Base-by-base conservation (phyloP, 2,888 invertebrate species). In the Epicampocera succincta region DNA sequence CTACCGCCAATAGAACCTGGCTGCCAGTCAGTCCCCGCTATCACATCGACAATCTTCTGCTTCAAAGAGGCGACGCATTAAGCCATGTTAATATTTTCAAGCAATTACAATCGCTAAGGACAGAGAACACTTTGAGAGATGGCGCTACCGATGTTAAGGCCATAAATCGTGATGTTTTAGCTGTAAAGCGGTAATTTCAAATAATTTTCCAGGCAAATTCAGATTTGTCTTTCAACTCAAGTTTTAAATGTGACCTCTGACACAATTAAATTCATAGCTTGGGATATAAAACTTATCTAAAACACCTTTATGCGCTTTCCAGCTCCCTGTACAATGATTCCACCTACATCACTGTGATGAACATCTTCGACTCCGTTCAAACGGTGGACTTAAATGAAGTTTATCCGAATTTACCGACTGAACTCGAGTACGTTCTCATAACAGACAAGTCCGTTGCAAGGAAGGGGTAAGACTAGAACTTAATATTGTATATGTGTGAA, bases 51-150 rank as follows among this genome's bases (percentile, higher is more conserved):
- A 95, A 95, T 87, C 90, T 95, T 25, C 92, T 91, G 2, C 90
- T 86, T 0, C 92, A 95, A 85, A 90, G 92, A n/a, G 84, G 84
- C 0, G 88, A 90, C 0, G 11, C 83, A 0, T 89, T 90, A 21
- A 94, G 94, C 58, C 94, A 94, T 88, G 92, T 93, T 77, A 92
- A 92, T 84, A 92, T 94, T 75, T 94, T 93, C 89, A 93, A 93
- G 86, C 91, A 92, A 3, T 87, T 94, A 74, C 92, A 91, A 4
- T 86, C 88, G 0, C 71, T 90, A 25, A 92, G 94, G 29, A 89
- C 89, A 44, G 90, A 92, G 33, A 86, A 90, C 0, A 91, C 92
- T 0, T 90, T 95, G 15, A 91, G 90, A 85, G 77, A 92, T 25
- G 94, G 94, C 5, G 90, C 91, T 84, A 91, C 93, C 17, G 91